Conservation (phyloP, 2,888 invertebrate species). For the Cyclophora punctaria region DNA sequence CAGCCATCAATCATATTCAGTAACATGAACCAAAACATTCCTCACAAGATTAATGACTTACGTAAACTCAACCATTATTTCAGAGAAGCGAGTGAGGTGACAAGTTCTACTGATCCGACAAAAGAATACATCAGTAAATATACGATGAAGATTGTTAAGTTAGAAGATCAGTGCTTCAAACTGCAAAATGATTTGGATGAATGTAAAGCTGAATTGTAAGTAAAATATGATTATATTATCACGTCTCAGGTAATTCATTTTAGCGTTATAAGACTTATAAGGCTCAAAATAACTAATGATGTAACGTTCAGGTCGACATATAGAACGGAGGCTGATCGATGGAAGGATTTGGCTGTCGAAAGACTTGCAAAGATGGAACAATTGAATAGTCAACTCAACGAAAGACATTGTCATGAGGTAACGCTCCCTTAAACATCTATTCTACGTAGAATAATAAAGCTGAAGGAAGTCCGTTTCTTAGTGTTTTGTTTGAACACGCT, state of each 20-base stretch:
- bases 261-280: not conserved
- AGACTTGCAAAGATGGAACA: conserved; percentile 79
- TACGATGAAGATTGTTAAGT: conserved; percentile 48
- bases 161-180: conserved; percentile 60
- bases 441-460: too few species aligned
- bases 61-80: conserved; percentile 32
- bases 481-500: too few species aligned
- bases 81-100: conserved; percentile 43
- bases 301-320: conserved; percentile 35
- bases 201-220: conserved; percentile 69
- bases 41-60: conserved; percentile 21
- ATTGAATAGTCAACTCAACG: conserved; percentile 73
- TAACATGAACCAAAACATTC: conserved; percentile 30
- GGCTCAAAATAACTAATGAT: conserved; percentile 50
- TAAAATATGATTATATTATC: conserved; percentile 8
- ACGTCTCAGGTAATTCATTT: too few species aligned
- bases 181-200: conserved; percentile 58
- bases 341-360: conserved; percentile 80
- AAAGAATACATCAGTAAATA: conserved; percentile 56
- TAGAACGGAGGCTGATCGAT: conserved; percentile 68
- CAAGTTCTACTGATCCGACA: conserved; percentile 31
- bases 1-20: conserved; percentile 37
- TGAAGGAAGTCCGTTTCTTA: too few species aligned
- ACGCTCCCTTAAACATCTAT: not conserved
- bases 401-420: conserved; percentile 77